A percentile compares a stretch with the other conserved stretches of the same genome.
Conservation (phyloP, 37 sponge, comb jelly and placozoan genomes). For the Petrosia ficiformis region DNA sequence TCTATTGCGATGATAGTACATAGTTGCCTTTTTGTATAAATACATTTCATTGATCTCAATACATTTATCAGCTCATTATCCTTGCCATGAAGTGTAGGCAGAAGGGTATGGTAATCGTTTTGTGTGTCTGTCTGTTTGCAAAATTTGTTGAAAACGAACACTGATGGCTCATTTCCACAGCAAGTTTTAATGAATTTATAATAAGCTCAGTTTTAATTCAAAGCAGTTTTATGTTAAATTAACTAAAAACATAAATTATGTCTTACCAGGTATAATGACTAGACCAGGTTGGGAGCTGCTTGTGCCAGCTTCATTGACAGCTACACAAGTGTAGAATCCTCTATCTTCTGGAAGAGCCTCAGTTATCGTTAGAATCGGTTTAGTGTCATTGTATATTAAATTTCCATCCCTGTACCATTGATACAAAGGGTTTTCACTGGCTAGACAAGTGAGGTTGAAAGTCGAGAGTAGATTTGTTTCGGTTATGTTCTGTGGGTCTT, state of each 20-base stretch:
- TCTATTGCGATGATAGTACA: too few relatives aligned
- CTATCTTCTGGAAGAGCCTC: constrained; percentile 12
- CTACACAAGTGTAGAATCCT: constrained; percentile 18
- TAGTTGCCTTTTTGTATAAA: too few relatives aligned
- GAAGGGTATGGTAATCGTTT: too few relatives aligned
- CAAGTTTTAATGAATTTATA: too few relatives aligned
- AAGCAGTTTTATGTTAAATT: too few relatives aligned
- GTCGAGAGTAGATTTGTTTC: background rate
- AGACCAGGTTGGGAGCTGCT: background rate
- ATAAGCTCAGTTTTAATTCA: too few relatives aligned
- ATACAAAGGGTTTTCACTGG: background rate
- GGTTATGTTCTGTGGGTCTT: background rate
- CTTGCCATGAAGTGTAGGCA: too few relatives aligned
- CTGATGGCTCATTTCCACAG: too few relatives aligned
- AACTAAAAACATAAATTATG: background rate
- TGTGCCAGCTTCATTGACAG: background rate
- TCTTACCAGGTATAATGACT: constrained; percentile 5
- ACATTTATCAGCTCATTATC: too few relatives aligned
- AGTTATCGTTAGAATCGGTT: background rate
- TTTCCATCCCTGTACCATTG: constrained; percentile 1
- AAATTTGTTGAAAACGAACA: too few relatives aligned
- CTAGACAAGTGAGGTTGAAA: background rate
- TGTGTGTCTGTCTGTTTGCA: too few relatives aligned
- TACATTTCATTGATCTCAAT: too few relatives aligned
- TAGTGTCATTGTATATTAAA: background rate